Evolutionary conservation across 2,113 vertebrate species (phyloP), one percentile per base, ranked within the genome.

Genomic region (Marmota flaviventris): DNA sequence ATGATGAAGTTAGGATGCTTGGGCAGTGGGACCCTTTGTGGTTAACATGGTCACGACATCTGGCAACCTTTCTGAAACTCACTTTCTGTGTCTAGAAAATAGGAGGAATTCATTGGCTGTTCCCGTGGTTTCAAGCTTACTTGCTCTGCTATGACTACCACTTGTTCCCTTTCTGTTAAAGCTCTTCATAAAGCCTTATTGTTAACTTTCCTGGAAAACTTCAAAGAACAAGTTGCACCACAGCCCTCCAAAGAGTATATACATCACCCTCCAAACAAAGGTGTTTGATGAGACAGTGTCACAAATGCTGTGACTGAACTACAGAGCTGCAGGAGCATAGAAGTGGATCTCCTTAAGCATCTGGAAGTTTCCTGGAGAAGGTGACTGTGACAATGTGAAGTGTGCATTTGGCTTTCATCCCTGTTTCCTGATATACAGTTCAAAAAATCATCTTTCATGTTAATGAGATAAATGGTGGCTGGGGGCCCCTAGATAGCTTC

Each of bases 211-310:
- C 53, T 48, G 37, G 89, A 96, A 95, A 93, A 25, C 72, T 90
- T 79, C 83, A 89, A 77, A 96, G 48, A 95, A 77, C 85, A 91
- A 86, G 42, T 79, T 89, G 32, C 8, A 93, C 16, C 32, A 92
- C 11, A 34, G 11, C 25, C 11, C 9, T 58, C n/a, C 61, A 73
- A 56, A 91, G 63, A 72, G 53, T 24, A 78, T 11, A 84, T 11
- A 84, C 65, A 37, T 39, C 11, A 17, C 37, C 72, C 45, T 69
- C 27, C 72, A 61, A 91, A 85, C 22, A 39, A 16, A 95, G 82
- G 53, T 78, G 76, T 89, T 86, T 73, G 13, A 20, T 45, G 70
- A 83, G n/a, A 37, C 63, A 75, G 10, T 77, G 14, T 86, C 42
- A 81, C 13, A 61, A 65, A 51, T 69, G 39, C 32, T 25, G 24